phyloP scores from a whole-genome alignment of 2,888 invertebrate genomes.

The Acronicta psi region DNA sequence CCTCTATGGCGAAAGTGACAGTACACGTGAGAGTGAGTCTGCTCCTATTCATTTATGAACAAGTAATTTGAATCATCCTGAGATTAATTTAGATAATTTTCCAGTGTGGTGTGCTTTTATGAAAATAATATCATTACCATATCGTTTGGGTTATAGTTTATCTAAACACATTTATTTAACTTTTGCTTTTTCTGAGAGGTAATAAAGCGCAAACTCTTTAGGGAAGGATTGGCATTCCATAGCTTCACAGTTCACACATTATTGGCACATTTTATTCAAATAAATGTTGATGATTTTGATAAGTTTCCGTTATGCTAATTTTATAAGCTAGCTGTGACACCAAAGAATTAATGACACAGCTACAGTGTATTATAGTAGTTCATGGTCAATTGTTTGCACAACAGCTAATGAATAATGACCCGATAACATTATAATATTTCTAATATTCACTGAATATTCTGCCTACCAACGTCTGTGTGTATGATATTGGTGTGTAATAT shows the following conservation, averaged over 20 bases:
- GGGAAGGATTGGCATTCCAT: background rate
- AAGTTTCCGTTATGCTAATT: slow-evolving; percentile 64
- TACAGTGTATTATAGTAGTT: slow-evolving; percentile 54
- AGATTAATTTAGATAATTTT: too few relatives aligned
- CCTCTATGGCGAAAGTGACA: slow-evolving; percentile 16
- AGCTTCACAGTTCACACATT: background rate
- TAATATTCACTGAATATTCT: slow-evolving; percentile 26
- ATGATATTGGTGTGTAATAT: slow-evolving; percentile 6
- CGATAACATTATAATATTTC: slow-evolving; percentile 46
- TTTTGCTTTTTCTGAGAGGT: background rate
- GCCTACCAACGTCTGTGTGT: slow-evolving; percentile 24
- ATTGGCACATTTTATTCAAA: slow-evolving; percentile 13
- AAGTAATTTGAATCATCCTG: too few relatives aligned
- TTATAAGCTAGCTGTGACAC: slow-evolving; percentile 58
- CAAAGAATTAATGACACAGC: slow-evolving; percentile 61
- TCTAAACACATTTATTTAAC: too few relatives aligned
- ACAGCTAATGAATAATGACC: slow-evolving; percentile 55
- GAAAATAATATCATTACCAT: too few relatives aligned
- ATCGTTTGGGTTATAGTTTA: too few relatives aligned
- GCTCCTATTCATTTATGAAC: too few relatives aligned
- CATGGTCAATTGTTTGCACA: slow-evolving; percentile 65
- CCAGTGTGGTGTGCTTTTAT: too few relatives aligned
- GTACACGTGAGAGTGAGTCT: slow-evolving; percentile 16
- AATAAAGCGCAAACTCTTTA: background rate
- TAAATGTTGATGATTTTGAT: slow-evolving; percentile 36